Evolutionary conservation across 1,140 invertebrate species (phyloP).

Genomic region (Wasmannia auropunctata): DNA sequence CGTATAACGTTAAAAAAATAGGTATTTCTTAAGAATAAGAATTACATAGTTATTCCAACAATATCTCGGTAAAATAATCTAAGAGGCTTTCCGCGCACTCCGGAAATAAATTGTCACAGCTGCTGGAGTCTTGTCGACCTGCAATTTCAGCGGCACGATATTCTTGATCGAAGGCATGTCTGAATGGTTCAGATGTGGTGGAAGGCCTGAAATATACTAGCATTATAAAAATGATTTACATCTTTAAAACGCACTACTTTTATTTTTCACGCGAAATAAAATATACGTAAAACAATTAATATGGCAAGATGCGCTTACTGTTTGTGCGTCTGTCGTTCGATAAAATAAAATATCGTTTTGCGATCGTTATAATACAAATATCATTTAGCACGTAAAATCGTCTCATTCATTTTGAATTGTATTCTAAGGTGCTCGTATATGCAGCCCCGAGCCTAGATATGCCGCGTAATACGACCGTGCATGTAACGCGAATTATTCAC

Average conservation of each 20-base stretch:
- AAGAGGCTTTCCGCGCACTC: slow-evolving; percentile 88
- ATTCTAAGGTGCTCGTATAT: not conserved
- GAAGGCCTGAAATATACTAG: slow-evolving; percentile 87
- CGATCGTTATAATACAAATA: not conserved
- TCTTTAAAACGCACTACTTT: not conserved
- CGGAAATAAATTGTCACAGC: slow-evolving; percentile 88
- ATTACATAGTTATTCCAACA: slow-evolving; percentile 26
- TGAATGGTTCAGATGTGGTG: slow-evolving; percentile 86
- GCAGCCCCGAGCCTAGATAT: not conserved
- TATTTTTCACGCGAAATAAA: not conserved
- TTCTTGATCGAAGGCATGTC: slow-evolving; percentile 88
- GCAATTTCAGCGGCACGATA: slow-evolving; percentile 90
- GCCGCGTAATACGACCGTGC: not conserved
- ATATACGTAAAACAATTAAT: not conserved
- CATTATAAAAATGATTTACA: slow-evolving; percentile 21
- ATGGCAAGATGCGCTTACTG: not conserved
- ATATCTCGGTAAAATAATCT: slow-evolving; percentile 86
- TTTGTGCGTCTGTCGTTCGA: not conserved
- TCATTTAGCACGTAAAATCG: not conserved
- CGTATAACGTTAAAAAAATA: slow-evolving; percentile 6
- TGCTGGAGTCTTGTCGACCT: slow-evolving; percentile 84
- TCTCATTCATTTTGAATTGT: not conserved
- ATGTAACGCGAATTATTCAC: slow-evolving; percentile 13
- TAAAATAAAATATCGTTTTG: not conserved
- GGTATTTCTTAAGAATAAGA: too few species aligned